Conservation (phyloP, 2,113 vertebrate species). For the Dromiciops gliroides region DNA sequence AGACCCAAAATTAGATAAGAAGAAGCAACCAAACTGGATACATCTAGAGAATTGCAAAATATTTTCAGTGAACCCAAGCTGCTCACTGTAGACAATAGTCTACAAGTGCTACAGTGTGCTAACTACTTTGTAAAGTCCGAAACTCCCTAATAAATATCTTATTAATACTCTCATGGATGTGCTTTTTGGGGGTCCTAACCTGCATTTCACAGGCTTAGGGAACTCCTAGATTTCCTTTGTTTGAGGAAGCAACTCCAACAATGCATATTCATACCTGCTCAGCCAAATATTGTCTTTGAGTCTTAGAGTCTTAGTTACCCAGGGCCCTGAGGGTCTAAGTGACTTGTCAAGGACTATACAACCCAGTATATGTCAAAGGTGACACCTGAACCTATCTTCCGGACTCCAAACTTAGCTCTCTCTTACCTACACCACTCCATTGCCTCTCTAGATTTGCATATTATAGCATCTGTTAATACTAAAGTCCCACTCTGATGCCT, state of each 20-base stretch:
- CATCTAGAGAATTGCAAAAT: too few relatives aligned
- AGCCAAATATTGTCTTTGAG: not conserved
- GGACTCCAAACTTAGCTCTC: not conserved
- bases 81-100: too few relatives aligned
- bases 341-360: not conserved
- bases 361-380: not conserved
- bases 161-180: not conserved
- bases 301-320: not conserved
- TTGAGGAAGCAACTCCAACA: not conserved
- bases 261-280: not conserved
- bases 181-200: not conserved
- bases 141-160: too few relatives aligned
- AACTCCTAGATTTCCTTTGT: not conserved
- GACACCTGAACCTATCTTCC: not conserved
- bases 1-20: too few relatives aligned
- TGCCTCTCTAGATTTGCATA: not conserved
- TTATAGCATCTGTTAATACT: not conserved
- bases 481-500: not conserved
- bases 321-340: not conserved
- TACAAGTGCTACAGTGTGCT: too few relatives aligned
- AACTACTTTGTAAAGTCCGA: too few relatives aligned
- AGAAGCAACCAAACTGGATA: too few relatives aligned
- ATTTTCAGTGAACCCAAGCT: too few relatives aligned
- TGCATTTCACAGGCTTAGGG: not conserved
- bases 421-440: not conserved